Evolutionary conservation across 1,140 invertebrate species (phyloP).

Genomic region (Chelonus insularis): DNA sequence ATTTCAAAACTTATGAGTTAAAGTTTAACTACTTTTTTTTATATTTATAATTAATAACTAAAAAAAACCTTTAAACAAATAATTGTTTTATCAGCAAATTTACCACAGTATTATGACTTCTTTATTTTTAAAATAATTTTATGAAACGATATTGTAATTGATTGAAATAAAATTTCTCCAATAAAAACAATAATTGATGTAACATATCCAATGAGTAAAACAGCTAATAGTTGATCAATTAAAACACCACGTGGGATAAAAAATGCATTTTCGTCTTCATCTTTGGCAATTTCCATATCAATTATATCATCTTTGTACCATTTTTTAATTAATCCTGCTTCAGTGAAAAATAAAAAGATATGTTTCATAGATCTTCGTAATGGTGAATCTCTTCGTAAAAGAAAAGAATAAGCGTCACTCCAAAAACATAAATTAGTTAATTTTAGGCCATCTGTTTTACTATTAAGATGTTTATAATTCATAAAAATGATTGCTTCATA

Average conservation of each 20-base stretch:
- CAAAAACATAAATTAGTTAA: conserved; percentile 26
- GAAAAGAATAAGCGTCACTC: conserved; percentile 21
- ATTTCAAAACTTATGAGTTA: too few species aligned
- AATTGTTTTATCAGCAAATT: too few species aligned
- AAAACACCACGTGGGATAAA: neutral
- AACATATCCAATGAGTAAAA: conserved; percentile 9
- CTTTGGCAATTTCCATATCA: neutral
- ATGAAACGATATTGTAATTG: neutral
- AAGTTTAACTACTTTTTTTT: too few species aligned
- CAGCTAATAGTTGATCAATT: neutral
- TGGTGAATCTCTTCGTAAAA: conserved; percentile 19
- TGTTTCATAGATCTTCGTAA: conserved; percentile 8
- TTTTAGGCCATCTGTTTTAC: conserved; percentile 3
- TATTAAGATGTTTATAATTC: neutral
- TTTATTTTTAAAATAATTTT: neutral
- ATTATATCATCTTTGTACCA: conserved; percentile 4
- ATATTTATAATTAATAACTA: neutral
- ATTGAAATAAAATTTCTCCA: conserved; percentile 11
- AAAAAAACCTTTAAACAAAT: neutral
- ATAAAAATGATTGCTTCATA: neutral
- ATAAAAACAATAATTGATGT: conserved; percentile 5
- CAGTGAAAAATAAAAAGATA: neutral
- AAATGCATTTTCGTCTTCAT: neutral
- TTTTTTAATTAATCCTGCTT: conserved; percentile 14
- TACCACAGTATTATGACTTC: too few species aligned